Conservation (phyloP, 2,888 invertebrate genomes). For the Netelia fuscicornis region DNA sequence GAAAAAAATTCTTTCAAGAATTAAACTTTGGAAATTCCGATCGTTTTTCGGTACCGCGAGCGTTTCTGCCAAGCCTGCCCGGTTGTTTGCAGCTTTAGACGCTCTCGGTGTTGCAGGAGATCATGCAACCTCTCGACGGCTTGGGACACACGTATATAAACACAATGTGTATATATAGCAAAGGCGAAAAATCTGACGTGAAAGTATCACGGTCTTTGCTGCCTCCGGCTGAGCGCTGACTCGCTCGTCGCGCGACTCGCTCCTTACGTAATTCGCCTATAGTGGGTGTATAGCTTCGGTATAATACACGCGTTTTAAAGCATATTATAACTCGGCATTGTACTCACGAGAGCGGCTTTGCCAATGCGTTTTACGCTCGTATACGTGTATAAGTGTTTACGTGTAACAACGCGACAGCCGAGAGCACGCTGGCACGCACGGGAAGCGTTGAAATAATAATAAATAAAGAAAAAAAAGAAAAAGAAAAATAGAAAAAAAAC, state of each 20-base stretch:
- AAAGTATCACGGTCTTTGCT: conserved; percentile 76
- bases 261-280: conserved; percentile 59
- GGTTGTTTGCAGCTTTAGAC: background rate
- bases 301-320: conserved; percentile 41
- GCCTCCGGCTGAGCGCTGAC: conserved; percentile 66
- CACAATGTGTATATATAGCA: conserved; percentile 69
- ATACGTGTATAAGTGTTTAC: background rate
- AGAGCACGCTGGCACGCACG: conserved; percentile 40
- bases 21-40: conserved; percentile 10
- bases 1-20: background rate
- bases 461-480: conserved; percentile 48
- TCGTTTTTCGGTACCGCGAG: background rate
- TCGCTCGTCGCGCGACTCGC: conserved; percentile 52
- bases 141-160: conserved; percentile 45
- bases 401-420: conserved; percentile 17
- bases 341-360: conserved; percentile 23
- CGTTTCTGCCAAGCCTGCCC: background rate
- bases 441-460: conserved; percentile 42
- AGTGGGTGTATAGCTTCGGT: conserved; percentile 54
- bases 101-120: conserved; percentile 1
- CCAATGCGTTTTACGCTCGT: background rate
- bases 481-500: conserved; percentile 7
- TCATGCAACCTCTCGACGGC: conserved; percentile 25
- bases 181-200: conserved; percentile 77
- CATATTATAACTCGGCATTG: conserved; percentile 51